A percentile compares a stretch with the other conserved stretches of the same genome.
Evolutionary conservation across 2,888 invertebrate species (phyloP).

Genomic region (Exocentrus adspersus): DNA sequence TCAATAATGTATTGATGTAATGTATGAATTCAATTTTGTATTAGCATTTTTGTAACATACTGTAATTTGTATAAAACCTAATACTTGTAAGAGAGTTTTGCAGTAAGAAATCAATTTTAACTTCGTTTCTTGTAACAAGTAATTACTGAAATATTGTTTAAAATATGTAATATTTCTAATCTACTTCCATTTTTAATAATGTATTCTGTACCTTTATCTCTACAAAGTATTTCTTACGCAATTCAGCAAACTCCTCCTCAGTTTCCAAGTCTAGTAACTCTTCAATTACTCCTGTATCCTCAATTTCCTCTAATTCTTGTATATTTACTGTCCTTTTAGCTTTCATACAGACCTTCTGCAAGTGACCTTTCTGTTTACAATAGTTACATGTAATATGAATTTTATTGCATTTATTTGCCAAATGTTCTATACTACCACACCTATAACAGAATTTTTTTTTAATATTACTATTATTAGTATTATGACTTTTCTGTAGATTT

Average conservation of each 20-base stretch:
- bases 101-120: conserved; percentile 28
- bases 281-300: too few relatives aligned
- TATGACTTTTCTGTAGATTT: neutral
- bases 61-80: conserved; percentile 9
- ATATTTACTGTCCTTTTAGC: too few relatives aligned
- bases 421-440: neutral
- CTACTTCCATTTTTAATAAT: too few relatives aligned
- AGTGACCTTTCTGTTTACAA: conserved; percentile 15
- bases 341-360: conserved; percentile 17
- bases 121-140: too few relatives aligned
- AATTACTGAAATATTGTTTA: too few relatives aligned
- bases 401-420: conserved; percentile 22
- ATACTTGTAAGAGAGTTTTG: conserved; percentile 26
- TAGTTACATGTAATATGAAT: conserved; percentile 4
- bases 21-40: conserved; percentile 24
- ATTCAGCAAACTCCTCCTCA: too few relatives aligned
- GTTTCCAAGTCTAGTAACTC: too few relatives aligned
- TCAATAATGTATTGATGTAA: too few relatives aligned
- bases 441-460: neutral
- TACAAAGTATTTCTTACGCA: too few relatives aligned
- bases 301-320: conserved; percentile 12
- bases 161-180: neutral
- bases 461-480: neutral
- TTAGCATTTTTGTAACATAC: conserved; percentile 8
- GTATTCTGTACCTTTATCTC: conserved; percentile 8